Percentiles rank a stretch among this genome's conserved stretches.
These are phyloP conservation scores for Drosophila sp. DNA, from an alignment of 1,140 invertebrate species.

Conservation along the genomic window DNA sequence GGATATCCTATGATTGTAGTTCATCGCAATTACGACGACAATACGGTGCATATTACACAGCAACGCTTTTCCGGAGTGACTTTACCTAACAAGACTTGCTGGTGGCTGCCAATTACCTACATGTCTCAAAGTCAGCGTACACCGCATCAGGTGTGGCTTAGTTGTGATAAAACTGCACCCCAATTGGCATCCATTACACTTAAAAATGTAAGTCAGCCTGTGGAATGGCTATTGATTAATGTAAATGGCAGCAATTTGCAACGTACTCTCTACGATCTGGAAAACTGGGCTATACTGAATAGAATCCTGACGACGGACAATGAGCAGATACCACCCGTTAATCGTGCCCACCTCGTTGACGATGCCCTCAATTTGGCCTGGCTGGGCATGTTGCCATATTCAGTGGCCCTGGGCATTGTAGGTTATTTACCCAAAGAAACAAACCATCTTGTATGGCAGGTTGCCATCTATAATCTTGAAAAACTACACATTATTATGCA, in stretches of 20 bases:
- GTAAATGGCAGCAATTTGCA: conserved; percentile 86
- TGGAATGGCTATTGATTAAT: conserved; percentile 86
- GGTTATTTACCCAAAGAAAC: conserved; percentile 86
- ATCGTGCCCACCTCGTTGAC: conserved; percentile 90
- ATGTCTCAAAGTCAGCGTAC: conserved; percentile 86
- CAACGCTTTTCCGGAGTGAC: conserved; percentile 71
- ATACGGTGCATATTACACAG: conserved; percentile 84
- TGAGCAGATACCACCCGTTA: conserved; percentile 86
- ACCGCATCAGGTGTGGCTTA: conserved; percentile 85
- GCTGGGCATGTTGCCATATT: conserved; percentile 87
- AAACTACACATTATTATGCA: conserved; percentile 84
- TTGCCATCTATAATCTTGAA: conserved; percentile 85
- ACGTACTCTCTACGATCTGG: conserved; percentile 88
- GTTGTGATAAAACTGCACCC: conserved; percentile 49
- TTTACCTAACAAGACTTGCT: conserved; percentile 51
- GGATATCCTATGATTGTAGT: conserved; percentile 91
- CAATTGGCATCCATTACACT: conserved; percentile 34
- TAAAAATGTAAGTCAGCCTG: conserved; percentile 23
- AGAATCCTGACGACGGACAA: conserved; percentile 84
- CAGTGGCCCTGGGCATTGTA: conserved; percentile 85
- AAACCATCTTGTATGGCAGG: conserved; percentile 87
- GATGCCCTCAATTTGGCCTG: conserved; percentile 90
- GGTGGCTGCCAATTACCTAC: conserved; percentile 86
- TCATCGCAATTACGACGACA: conserved; percentile 84
- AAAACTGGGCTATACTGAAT: conserved; percentile 87